Percentiles rank a stretch among this genome's conserved stretches.
Conservation (phyloP, 2,888 invertebrate genomes). For the Hylaea fasciaria region DNA sequence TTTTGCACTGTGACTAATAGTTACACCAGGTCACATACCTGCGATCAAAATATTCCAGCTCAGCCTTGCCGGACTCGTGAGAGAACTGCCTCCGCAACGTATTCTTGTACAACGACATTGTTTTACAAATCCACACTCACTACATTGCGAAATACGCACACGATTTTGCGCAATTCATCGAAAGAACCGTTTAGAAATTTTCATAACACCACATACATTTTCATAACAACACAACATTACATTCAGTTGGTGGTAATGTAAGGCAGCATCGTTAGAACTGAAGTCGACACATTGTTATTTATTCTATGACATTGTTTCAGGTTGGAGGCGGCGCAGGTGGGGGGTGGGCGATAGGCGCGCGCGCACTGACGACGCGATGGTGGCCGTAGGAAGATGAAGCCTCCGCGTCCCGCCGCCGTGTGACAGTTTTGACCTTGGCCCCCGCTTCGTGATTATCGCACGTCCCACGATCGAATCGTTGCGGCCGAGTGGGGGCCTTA, state of each 20-base stretch:
- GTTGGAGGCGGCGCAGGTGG: slow-evolving; percentile 30
- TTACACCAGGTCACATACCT: slow-evolving; percentile 59
- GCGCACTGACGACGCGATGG: slow-evolving; percentile 46
- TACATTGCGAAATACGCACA: slow-evolving; percentile 25
- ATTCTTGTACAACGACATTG: slow-evolving; percentile 47
- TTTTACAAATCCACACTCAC: slow-evolving; percentile 31
- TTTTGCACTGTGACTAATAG: too few relatives aligned
- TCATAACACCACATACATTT: slow-evolving; percentile 13
- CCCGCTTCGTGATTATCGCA: slow-evolving; percentile 54
- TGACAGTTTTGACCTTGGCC: slow-evolving; percentile 75
- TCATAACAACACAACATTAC: slow-evolving; percentile 4
- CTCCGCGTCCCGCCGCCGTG: slow-evolving; percentile 52
- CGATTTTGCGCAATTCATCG: slow-evolving; percentile 17
- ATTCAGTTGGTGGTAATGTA: slow-evolving; percentile 31
- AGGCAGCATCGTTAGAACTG: slow-evolving; percentile 32
- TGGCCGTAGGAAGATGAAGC: slow-evolving; percentile 55
- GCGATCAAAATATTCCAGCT: slow-evolving; percentile 72
- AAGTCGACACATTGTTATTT: slow-evolving; percentile 24
- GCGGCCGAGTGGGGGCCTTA: slow-evolving; percentile 47
- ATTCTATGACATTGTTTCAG: too few relatives aligned
- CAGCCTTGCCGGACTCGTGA: slow-evolving; percentile 77
- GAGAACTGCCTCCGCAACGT: slow-evolving; percentile 78
- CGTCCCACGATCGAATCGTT: slow-evolving; percentile 45
- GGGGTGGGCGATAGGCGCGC: slow-evolving; percentile 54
- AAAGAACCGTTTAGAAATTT: slow-evolving; percentile 9